These are phyloP conservation scores for Trachymyrmex septentrionalis DNA, from an alignment of 1,140 invertebrate genomes.

Conservation along the genomic window DNA sequence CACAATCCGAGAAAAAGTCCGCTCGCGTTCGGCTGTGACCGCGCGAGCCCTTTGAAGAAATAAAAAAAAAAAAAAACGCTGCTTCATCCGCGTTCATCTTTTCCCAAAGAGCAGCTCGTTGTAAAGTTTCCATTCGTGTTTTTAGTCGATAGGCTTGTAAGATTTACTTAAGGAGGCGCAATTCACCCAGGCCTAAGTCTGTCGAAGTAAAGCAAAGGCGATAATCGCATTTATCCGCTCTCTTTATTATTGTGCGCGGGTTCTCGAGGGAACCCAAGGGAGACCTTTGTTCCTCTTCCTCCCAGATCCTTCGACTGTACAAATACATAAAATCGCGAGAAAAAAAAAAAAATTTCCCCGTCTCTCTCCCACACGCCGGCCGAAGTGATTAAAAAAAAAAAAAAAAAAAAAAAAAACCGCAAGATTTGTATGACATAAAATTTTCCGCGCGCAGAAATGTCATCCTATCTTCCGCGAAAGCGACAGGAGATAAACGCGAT, in stretches of 20 bases:
- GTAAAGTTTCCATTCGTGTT: conserved; percentile 67
- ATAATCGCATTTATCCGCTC: conserved; percentile 53
- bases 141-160: conserved; percentile 67
- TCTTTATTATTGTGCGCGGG: conserved; percentile 15
- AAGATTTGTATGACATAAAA: conserved; percentile 5
- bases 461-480: conserved; percentile 49
- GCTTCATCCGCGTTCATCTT: conserved; percentile 69
- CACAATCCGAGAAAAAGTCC: background rate
- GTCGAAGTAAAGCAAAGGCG: conserved; percentile 58
- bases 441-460: conserved; percentile 47
- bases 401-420: conserved; percentile 20
- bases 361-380: background rate
- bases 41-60: background rate
- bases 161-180: conserved; percentile 64
- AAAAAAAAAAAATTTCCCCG: background rate
- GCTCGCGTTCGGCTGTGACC: conserved; percentile 3
- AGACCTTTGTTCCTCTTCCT: background rate
- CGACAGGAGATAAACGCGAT: conserved; percentile 49
- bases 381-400: conserved; percentile 16
- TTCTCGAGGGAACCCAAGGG: background rate
- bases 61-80: conserved; percentile 27
- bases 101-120: conserved; percentile 52
- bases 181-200: conserved; percentile 71
- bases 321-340: conserved; percentile 17
- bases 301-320: conserved; percentile 22